Percentiles rank a stretch among this genome's conserved stretches.
phyloP scores from a whole-genome alignment of 2,797 vertebrate species.

The Thaleichthys pacificus region DNA sequence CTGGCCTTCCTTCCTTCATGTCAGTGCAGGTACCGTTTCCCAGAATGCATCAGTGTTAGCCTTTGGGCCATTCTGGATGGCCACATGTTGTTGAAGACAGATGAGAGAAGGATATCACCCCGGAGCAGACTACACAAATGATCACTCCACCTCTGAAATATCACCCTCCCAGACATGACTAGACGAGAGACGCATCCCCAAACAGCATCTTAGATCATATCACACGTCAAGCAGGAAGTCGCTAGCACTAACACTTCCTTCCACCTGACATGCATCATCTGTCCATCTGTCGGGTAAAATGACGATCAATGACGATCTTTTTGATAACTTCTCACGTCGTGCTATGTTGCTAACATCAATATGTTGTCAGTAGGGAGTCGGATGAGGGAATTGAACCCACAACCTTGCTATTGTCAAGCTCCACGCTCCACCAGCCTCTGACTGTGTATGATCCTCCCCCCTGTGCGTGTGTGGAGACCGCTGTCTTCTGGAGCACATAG shows the following conservation, averaged over 20 bases:
- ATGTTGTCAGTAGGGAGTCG: too few species aligned
- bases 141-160: background rate
- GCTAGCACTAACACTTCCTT: background rate
- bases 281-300: background rate
- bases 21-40: conserved; percentile 8
- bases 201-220: background rate
- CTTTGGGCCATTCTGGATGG: background rate
- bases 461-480: background rate
- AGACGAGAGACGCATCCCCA: background rate
- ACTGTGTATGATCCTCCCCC: too few species aligned
- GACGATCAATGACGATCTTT: background rate
- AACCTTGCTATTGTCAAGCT: too few species aligned
- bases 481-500: background rate
- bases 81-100: conserved; percentile 9
- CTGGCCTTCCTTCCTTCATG: conserved; percentile 15
- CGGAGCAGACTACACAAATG: background rate
- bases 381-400: too few species aligned
- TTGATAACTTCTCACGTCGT: too few species aligned
- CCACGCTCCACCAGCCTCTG: too few species aligned
- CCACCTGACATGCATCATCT: background rate
- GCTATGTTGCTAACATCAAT: background rate
- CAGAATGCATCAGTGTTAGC: background rate
- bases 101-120: background rate
- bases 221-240: background rate
- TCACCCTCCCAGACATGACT: conserved; percentile 2